Evolutionary conservation across 2,888 invertebrate species (phyloP), one percentile per base, ranked within the genome.

Genomic region (Mylabris sibirica): DNA sequence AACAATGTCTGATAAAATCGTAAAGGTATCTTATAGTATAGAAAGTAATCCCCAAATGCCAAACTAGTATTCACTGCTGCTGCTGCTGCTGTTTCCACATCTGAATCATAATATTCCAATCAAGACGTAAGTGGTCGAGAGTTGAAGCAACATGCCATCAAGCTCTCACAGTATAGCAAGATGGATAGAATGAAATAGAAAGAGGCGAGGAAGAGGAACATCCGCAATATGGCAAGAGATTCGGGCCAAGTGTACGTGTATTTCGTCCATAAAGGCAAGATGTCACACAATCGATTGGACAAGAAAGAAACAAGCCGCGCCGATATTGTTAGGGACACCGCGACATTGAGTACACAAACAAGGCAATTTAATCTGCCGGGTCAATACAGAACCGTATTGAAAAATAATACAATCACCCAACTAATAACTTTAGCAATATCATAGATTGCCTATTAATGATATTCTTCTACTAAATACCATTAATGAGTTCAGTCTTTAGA

Each of bases 251-350:
- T 77, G 76, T 78, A 80, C 79, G 78, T 57, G 57, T 76, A 79
- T 78, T 76, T 75, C 81, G 77, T 79, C 82, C 82, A 83, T 84
- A 84, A 84, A 84, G 82, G 80, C 83, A 83, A 83, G 82, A 84
- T 84, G 84, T 82, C 83, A 82, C 84, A 81, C 82, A 83, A 84
- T 84, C 84, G 84, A 84, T 84, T 83, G 81, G 80, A 78, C 81
- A 80, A 57, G 57, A 57, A 82, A 81, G 81, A 82, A 82, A 81
- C 81, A 81, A 79, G 79, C 81, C 78, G 78, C 76, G 76, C 77
- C 77, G 78, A 80, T 82, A 81, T 81, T 80, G 79, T 76, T 79
- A 77, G 80, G 78, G 79, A 77, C 80, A 77, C 80, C 78, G 78
- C 78, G 77, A 79, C 79, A 77, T 78, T 74, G 76, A 79, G 79